These are phyloP conservation scores for Craterocephalus amniculus DNA, from an alignment of 2,797 vertebrate species.

Conservation along the genomic window DNA sequence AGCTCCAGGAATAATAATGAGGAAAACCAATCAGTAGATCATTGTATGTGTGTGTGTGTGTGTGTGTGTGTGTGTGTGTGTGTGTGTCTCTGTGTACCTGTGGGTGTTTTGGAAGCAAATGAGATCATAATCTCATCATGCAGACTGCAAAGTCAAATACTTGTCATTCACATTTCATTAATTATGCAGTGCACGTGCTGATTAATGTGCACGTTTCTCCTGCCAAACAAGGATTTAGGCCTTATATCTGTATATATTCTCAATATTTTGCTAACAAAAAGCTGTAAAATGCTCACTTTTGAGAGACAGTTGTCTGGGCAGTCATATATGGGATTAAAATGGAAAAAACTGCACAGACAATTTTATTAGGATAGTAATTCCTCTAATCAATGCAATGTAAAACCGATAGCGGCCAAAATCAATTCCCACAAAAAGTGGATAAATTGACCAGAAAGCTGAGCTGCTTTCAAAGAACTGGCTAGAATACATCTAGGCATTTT, in stretches of 20 bases:
- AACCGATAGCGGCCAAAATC: constrained; percentile 1
- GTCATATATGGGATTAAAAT: background rate
- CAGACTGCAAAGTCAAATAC: background rate
- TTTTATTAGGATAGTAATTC: constrained; percentile 2
- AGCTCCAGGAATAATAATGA: constrained; percentile 75
- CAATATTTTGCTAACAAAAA: background rate
- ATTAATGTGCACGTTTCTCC: background rate
- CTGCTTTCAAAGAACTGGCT: constrained; percentile 15
- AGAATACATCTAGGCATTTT: constrained; percentile 12
- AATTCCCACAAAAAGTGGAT: background rate
- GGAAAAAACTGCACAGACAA: background rate
- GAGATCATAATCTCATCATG: background rate
- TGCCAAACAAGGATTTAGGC: background rate
- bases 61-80: background rate
- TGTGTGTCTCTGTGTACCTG: background rate
- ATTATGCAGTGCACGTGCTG: background rate
- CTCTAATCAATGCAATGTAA: background rate
- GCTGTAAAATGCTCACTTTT: background rate
- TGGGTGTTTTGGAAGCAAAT: background rate
- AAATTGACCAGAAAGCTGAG: background rate
- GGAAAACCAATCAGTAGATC: constrained; percentile 41
- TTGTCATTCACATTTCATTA: background rate
- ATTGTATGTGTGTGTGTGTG: constrained; percentile 17
- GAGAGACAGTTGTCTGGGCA: background rate
- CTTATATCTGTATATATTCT: background rate